Evolutionary conservation across 2,888 invertebrate genomes (phyloP).

Genomic region (Drosophila atripex): DNA sequence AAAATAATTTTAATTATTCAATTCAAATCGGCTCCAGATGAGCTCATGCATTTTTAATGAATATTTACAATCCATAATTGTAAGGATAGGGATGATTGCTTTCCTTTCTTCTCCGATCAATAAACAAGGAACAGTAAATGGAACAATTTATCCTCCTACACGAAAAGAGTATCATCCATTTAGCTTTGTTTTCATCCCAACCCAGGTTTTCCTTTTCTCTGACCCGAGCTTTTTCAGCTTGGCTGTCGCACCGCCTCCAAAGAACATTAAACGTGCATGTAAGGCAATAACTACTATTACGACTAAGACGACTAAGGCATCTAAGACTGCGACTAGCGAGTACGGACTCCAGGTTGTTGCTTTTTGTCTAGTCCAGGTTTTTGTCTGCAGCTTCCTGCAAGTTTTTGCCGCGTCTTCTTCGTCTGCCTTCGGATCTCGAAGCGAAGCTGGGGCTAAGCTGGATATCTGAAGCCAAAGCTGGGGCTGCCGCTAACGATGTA

Average conservation of each 20-base stretch:
- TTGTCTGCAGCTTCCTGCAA: constrained; percentile 70
- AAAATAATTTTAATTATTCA: too few species aligned
- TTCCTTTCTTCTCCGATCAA: not conserved
- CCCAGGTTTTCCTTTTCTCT: constrained; percentile 19
- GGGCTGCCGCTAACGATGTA: constrained; percentile 66
- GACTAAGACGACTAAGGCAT: constrained; percentile 36
- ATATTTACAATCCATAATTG: too few species aligned
- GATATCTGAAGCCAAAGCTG: constrained; percentile 23
- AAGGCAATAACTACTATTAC: constrained; percentile 73
- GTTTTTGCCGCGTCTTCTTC: constrained; percentile 24
- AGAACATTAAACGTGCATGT: constrained; percentile 78
- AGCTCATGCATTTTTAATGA: too few species aligned
- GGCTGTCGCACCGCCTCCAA: constrained; percentile 59
- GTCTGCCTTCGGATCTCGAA: constrained; percentile 29
- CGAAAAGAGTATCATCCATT: constrained; percentile 27
- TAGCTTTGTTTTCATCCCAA: not conserved
- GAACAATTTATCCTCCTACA: constrained; percentile 7
- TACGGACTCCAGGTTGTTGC: constrained; percentile 16
- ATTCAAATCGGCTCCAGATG: too few species aligned
- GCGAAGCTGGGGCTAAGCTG: constrained; percentile 34
- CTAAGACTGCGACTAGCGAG: constrained; percentile 24
- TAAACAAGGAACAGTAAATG: not conserved
- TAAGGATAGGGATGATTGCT: not conserved
- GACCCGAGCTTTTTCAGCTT: constrained; percentile 24
- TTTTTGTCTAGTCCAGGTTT: constrained; percentile 61